Evolutionary conservation across 2,113 vertebrate species (phyloP).

Genomic region (Vidua macroura): DNA sequence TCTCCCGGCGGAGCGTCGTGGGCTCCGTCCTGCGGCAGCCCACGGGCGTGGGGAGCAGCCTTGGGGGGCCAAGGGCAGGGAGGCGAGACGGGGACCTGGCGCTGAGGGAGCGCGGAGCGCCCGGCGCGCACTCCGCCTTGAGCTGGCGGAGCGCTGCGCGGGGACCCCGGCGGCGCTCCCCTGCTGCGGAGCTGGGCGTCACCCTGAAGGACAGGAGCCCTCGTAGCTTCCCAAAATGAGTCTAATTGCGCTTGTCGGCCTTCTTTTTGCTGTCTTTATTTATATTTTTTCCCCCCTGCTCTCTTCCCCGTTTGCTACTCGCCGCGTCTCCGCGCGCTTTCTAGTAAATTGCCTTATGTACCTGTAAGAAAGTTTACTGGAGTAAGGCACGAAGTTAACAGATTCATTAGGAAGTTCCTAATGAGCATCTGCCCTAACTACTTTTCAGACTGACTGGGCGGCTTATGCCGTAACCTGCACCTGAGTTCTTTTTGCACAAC

Average conservation of each 20-base stretch:
- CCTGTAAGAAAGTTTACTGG: background rate
- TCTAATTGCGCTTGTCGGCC: background rate
- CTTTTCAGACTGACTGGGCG: conserved; percentile 30
- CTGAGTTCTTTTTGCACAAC: background rate
- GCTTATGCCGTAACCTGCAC: background rate
- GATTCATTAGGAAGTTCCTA: conserved; percentile 23
- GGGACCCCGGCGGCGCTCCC: background rate
- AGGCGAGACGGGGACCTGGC: accelerated
- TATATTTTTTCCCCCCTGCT: accelerated
- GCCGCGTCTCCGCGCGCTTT: background rate
- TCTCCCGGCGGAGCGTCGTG: background rate
- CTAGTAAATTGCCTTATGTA: background rate
- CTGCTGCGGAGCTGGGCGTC: background rate
- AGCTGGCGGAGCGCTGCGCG: background rate
- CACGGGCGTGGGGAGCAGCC: background rate
- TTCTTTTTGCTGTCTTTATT: background rate
- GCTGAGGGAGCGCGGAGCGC: accelerated
- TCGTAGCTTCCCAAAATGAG: accelerated
- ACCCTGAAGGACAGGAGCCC: accelerated
- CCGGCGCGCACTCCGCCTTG: background rate
- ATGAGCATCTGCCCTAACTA: conserved; percentile 14
- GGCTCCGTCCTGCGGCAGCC: background rate
- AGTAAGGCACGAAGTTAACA: background rate
- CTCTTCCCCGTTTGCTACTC: background rate
- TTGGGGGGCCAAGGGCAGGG: background rate